Percentiles rank a stretch among this genome's conserved stretches.
Evolutionary conservation across 2,888 invertebrate species (phyloP).

Genomic region (Tenthredo livida): DNA sequence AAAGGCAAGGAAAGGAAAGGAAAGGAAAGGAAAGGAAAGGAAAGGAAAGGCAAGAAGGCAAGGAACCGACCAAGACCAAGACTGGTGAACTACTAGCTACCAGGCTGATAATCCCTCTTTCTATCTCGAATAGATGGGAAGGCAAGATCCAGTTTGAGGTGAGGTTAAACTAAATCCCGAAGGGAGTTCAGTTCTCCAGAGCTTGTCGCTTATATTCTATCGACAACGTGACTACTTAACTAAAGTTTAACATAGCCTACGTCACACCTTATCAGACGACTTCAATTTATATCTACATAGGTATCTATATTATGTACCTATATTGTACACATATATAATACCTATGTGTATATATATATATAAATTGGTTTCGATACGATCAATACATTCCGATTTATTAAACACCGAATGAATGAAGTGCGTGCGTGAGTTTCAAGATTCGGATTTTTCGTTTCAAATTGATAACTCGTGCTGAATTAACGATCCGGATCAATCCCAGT

Average conservation of each 20-base stretch:
- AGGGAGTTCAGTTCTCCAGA: neutral
- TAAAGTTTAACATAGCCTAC: conserved; percentile 7
- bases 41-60: neutral
- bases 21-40: neutral
- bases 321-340: too few species aligned
- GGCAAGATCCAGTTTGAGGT: conserved; percentile 32
- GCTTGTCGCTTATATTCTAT: conserved; percentile 20
- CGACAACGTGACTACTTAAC: conserved; percentile 37
- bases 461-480: too few species aligned
- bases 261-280: conserved; percentile 20
- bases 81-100: neutral
- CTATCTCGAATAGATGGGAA: neutral
- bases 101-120: conserved; percentile 2
- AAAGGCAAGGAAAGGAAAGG: neutral
- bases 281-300: too few species aligned
- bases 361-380: too few species aligned
- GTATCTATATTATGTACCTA: too few species aligned
- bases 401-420: too few species aligned
- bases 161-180: conserved; percentile 17
- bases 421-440: too few species aligned
- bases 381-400: too few species aligned
- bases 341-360: too few species aligned
- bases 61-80: neutral
- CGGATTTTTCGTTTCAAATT: too few species aligned
- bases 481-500: too few species aligned